These are phyloP conservation scores for Druceiella hillmani DNA, from an alignment of 2,888 invertebrate species.

Conservation along the genomic window DNA sequence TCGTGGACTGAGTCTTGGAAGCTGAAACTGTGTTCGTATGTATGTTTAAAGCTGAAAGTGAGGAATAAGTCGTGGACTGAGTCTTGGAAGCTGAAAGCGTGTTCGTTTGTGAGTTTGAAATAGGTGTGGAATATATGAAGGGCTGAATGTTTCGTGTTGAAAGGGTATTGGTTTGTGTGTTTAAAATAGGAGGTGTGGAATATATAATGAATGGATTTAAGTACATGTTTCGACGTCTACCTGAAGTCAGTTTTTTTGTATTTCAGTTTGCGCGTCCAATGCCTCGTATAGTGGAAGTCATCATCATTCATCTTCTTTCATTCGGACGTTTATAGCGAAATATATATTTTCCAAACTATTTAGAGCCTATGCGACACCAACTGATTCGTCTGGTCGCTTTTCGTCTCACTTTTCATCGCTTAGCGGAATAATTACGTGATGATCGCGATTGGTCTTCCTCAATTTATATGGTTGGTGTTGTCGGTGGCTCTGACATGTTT, in stretches of 20 bases:
- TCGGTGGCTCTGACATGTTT: slow-evolving; percentile 2
- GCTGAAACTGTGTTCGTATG: slow-evolving; percentile 2
- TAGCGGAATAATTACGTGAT: not conserved
- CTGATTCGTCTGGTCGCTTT: slow-evolving; percentile 3
- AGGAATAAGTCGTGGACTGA: slow-evolving; percentile 1
- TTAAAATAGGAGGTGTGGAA: no score
- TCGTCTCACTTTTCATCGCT: slow-evolving; percentile 3
- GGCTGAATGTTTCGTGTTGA: slow-evolving; percentile 1
- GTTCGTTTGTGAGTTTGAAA: no score
- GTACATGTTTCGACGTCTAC: slow-evolving; percentile 12
- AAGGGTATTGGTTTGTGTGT: not conserved
- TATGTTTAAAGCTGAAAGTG: slow-evolving; percentile 2
- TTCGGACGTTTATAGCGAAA: slow-evolving; percentile 2
- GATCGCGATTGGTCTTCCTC: slow-evolving; percentile 2
- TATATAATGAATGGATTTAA: slow-evolving; percentile 11
- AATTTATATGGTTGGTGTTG: not conserved
- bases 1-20: not conserved
- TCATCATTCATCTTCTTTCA: slow-evolving; percentile 11
- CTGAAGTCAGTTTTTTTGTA: slow-evolving; percentile 16
- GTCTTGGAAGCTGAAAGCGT: no score
- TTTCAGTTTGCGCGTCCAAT: slow-evolving; percentile 16
- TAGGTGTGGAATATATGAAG: no score
- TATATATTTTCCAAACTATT: slow-evolving; percentile 3
- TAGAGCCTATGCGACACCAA: slow-evolving; percentile 1
- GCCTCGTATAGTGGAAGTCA: slow-evolving; percentile 15